Conservation (phyloP, 2,797 vertebrate genomes). For the Zalophus californianus region DNA sequence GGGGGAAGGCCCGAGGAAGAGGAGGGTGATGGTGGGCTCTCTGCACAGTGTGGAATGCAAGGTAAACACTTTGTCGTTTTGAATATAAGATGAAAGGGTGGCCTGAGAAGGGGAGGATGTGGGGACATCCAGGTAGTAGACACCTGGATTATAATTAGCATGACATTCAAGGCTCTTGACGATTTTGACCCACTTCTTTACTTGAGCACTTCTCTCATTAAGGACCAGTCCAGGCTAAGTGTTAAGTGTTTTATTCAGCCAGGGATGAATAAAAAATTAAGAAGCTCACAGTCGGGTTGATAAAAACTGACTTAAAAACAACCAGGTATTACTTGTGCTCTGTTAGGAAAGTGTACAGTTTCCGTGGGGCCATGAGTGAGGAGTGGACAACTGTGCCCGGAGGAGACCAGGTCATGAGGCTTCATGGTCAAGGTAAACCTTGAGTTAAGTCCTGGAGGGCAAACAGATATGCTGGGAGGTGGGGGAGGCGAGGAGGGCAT, state of each 20-base stretch:
- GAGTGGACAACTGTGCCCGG: neutral
- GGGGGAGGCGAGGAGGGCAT: neutral
- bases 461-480: neutral
- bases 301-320: constrained; percentile 41
- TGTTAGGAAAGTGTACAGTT: neutral
- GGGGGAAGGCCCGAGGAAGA: neutral
- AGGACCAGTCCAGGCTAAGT: neutral
- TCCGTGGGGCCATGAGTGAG: neutral
- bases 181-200: neutral
- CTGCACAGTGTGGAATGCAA: neutral
- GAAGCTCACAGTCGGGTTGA: neutral
- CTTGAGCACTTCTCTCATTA: neutral
- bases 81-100: neutral
- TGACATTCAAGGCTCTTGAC: neutral
- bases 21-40: neutral
- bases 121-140: neutral
- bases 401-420: neutral
- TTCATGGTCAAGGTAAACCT: neutral
- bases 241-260: neutral
- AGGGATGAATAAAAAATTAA: neutral
- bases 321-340: neutral
- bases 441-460: neutral
- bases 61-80: neutral
- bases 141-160: neutral
- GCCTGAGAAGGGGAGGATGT: neutral